Evolutionary conservation across 1,140 invertebrate species (phyloP), one percentile per base, ranked within the genome.

Genomic region (Drosophila eugracilis): DNA sequence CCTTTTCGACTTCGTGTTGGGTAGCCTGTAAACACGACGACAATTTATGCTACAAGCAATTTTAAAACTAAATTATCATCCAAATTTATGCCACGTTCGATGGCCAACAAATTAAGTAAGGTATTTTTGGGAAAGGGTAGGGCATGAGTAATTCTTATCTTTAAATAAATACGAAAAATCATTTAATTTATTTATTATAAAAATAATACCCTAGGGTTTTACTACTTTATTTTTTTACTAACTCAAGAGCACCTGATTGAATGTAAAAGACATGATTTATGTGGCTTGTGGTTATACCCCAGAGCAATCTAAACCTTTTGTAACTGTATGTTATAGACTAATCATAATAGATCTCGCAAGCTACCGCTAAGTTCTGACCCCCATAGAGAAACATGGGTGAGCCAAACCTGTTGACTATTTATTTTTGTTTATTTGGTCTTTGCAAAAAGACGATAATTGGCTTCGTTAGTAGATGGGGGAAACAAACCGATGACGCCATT

Each of bases 31-130:
- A 74, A 80, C 79, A 85, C 47, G 65, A 60, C 48, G 45, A 79
- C 80, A 79, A 76, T 85, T 84, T 84, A 84, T 84, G 79, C 75
- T 62, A 58, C 42, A 30, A 55, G 75, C 70, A 48, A 63, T 67
- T 67, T 73, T 30, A 62, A 67, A 59, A 44, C 69, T 60, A 49
- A 75, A 78, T 65, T 71, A 78, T 75, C 37, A 53, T 34, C 12
- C 26, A 42, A 55, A 70, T 74, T 69, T 78, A 78, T 59, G 58
- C 47, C 72, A 45, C 24, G 39, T 78, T 26, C 63, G 28, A 52
- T 67, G 63, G 17, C 15, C 22, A 52, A 66, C 63, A 67, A 53
- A 67, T 67, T 67, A 67, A 44, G 34, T 34, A 28, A 34, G 12
- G 36, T 15, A 66, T 63, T 55, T 39, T 21, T 0, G 17, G 14